Base-by-base conservation (phyloP, 2,888 invertebrate genomes). In the Thumatha senex region DNA sequence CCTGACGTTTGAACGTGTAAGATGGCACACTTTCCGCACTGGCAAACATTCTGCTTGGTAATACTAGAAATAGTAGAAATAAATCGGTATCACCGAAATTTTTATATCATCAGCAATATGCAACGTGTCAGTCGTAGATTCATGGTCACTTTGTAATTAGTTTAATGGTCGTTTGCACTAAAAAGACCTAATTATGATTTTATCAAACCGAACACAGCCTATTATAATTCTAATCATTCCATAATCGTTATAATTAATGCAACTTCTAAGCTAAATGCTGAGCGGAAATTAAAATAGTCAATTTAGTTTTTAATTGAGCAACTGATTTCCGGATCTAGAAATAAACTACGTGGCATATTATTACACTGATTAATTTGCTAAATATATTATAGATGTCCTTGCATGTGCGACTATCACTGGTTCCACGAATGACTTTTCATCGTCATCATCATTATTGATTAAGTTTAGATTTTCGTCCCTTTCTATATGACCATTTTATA, bases 261-360 rank as follows among this genome's bases (percentile, higher is more conserved):
- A 56, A 61, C 53, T 53, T 54, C 11, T 53, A 65, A 65, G 58
- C 58, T 60, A 51, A 50, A 58, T 46, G 46, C 35, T 48, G 45
- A 51, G 63, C 63, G 65, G 65, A 66, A 61, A 66, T 52, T 33
- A n/a, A 51, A 54, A 44, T 39, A 29, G 44, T 31, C 53, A 40
- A 53, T 56, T 64, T 56, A 42, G 34, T 41, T 38, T 47, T 42
- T 63, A 66, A 65, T 66, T 0, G 53, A 35, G 60, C 13, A 12
- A 29, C 42, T 33, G 9, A 53, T 58, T 58, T 66, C 61, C 63
- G 56, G 47, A 55, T 56, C 33, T 35, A 41, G 54, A 53, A 40
- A 41, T 65, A 52, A 63, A 66, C 66, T 65, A 63, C 56, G 30
- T 15, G 41, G 24, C 10, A 50, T 58, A 65, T 65, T 59, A 24